phyloP scores from a whole-genome alignment of 1,140 invertebrate genomes.

The Papilio dardanus region DNA sequence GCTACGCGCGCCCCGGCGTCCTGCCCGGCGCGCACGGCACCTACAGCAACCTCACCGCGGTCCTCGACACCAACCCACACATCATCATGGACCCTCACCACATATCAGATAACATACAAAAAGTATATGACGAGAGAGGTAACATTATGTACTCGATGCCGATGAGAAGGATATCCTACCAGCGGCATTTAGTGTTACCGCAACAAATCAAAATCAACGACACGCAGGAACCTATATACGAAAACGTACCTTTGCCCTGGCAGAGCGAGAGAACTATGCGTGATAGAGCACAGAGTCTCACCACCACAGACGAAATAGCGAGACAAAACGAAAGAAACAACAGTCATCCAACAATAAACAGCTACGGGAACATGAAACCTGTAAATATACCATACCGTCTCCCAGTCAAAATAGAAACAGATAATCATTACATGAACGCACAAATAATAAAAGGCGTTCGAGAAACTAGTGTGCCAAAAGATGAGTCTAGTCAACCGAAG shows the following conservation, averaged over 20 bases:
- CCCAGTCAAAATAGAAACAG: conserved; percentile 54
- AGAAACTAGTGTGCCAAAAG: conserved; percentile 67
- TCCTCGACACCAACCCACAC: conserved; percentile 72
- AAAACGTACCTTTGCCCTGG: conserved; percentile 88
- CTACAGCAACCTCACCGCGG: conserved; percentile 85
- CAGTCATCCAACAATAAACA: conserved; percentile 69
- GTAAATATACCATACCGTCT: conserved; percentile 51
- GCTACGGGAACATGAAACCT: conserved; percentile 53
- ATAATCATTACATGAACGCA: conserved; percentile 77
- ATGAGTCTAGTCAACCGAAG: conserved; percentile 54
- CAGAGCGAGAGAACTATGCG: conserved; percentile 82
- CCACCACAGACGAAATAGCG: conserved; percentile 85
- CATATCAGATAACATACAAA: conserved; percentile 83
- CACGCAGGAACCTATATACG: conserved; percentile 89
- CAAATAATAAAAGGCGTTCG: conserved; percentile 73
- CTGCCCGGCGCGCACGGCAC: conserved; percentile 84
- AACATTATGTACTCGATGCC: conserved; percentile 85
- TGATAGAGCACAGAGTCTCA: conserved; percentile 86
- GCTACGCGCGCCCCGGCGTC: conserved; percentile 66
- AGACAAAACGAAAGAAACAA: conserved; percentile 71
- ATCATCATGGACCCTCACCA: conserved; percentile 78
- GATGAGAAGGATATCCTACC: conserved; percentile 79
- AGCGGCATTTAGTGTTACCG: conserved; percentile 79
- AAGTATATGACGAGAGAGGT: conserved; percentile 83
- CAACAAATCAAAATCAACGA: conserved; percentile 70